phyloP scores from a whole-genome alignment of 92 coral and sea anemone species.

The Epizoanthus illoricatus region DNA sequence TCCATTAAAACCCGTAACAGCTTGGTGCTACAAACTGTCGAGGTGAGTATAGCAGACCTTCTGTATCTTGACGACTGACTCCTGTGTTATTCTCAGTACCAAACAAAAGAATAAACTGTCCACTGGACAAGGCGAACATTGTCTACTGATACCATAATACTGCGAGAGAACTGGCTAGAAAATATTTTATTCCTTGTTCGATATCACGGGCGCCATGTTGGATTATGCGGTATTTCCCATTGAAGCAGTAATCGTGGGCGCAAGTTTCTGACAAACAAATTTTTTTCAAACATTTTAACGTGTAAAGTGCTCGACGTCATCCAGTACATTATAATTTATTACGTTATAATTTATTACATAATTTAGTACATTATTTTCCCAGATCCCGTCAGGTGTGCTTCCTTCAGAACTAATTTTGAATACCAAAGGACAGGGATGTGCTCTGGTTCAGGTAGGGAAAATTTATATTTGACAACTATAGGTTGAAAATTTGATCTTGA shows the following conservation, averaged over 20 bases:
- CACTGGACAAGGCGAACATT: too few relatives aligned
- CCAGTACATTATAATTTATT: background rate
- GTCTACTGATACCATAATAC: too few relatives aligned
- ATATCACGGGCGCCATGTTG: too few relatives aligned
- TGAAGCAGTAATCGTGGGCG: too few relatives aligned
- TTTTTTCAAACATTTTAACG: too few relatives aligned
- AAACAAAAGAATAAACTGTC: too few relatives aligned
- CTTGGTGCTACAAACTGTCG: slow-evolving; percentile 33
- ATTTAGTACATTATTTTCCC: background rate
- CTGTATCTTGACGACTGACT: background rate
- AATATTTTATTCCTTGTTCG: too few relatives aligned
- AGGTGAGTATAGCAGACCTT: background rate
- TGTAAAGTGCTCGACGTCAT: background rate
- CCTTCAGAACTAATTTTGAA: slow-evolving; percentile 19
- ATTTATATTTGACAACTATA: too few relatives aligned
- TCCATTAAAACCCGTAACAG: slow-evolving; percentile 5
- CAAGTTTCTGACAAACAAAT: too few relatives aligned
- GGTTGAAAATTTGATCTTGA: too few relatives aligned
- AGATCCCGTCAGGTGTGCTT: slow-evolving; percentile 7
- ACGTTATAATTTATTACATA: background rate
- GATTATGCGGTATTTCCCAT: too few relatives aligned
- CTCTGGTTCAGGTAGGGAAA: slow-evolving; percentile 37
- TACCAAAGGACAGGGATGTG: slow-evolving; percentile 36
- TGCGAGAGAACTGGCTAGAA: too few relatives aligned
- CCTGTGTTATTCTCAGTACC: background rate